Conservation (phyloP, 2,113 vertebrate species). For the Agelaius phoeniceus region DNA sequence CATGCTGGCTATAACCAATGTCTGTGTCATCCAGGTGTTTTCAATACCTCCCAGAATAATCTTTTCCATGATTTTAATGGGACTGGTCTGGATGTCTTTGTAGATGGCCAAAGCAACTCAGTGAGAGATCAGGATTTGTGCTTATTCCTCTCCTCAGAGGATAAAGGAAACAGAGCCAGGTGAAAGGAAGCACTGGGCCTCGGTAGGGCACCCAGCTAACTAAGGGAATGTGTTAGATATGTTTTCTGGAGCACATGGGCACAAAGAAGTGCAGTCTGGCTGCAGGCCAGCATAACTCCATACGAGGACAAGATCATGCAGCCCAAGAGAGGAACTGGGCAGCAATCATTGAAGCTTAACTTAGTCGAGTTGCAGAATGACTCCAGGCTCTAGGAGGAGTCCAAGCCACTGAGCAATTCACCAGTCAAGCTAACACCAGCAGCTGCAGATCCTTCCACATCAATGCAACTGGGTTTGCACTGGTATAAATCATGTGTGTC, state of each 20-base stretch:
- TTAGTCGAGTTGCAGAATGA: background rate
- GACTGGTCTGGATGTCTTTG: background rate
- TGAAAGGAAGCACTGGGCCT: background rate
- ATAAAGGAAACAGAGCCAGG: background rate
- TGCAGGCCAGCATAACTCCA: background rate
- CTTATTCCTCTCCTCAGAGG: background rate
- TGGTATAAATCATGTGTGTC: accelerated
- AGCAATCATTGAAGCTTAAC: accelerated
- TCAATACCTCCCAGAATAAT: background rate
- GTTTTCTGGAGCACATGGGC: background rate
- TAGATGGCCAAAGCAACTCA: background rate
- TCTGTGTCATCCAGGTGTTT: background rate
- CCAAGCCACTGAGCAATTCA: background rate
- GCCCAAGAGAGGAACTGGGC: background rate
- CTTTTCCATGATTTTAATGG: background rate
- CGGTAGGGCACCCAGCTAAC: background rate
- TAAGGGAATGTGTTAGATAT: background rate
- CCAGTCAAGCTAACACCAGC: background rate
- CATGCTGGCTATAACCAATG: background rate
- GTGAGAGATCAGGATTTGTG: background rate
- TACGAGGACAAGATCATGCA: background rate
- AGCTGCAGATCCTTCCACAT: conserved; percentile 15
- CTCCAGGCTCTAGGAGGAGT: background rate
- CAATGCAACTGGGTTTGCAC: background rate
- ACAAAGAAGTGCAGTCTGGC: background rate